Conservation (phyloP, 2,113 vertebrate genomes). For the Lycocorax pyrrhopterus region DNA sequence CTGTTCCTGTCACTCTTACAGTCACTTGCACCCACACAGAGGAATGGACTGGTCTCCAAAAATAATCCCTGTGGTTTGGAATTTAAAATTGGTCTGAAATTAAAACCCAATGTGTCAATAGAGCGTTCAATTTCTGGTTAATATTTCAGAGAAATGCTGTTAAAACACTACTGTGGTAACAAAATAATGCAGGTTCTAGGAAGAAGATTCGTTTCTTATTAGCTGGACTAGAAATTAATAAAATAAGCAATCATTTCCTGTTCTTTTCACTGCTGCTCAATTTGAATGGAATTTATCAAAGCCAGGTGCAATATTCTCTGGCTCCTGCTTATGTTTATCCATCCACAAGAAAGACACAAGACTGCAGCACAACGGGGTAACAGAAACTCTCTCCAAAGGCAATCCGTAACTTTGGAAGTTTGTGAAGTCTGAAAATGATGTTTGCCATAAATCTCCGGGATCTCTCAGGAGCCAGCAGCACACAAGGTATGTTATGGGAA, state of each 20-base stretch:
- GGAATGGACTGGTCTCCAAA: not conserved
- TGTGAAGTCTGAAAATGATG: not conserved
- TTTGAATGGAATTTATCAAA: not conserved
- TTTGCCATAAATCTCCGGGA: conserved; percentile 2
- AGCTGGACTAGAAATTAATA: not conserved
- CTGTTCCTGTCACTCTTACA: not conserved
- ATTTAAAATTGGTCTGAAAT: not conserved
- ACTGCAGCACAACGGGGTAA: not conserved
- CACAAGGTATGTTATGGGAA: not conserved
- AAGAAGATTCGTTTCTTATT: not conserved
- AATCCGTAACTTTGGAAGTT: not conserved
- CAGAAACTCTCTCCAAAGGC: not conserved
- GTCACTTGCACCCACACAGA: not conserved
- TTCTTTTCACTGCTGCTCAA: not conserved
- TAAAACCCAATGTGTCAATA: not conserved
- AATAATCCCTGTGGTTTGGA: not conserved
- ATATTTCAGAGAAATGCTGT: not conserved
- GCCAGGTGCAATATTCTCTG: not conserved
- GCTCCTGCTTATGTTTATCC: not conserved
- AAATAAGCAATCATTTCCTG: not conserved
- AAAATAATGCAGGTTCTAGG: not conserved
- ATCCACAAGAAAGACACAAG: not conserved
- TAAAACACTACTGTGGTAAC: not conserved
- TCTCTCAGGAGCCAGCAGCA: not conserved
- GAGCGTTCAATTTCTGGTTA: not conserved